These are phyloP conservation scores for Hydractinia symbiolongicarpus DNA, from an alignment of 30 jellyfish, hydroid and myxozoan genomes.

Conservation along the genomic window DNA sequence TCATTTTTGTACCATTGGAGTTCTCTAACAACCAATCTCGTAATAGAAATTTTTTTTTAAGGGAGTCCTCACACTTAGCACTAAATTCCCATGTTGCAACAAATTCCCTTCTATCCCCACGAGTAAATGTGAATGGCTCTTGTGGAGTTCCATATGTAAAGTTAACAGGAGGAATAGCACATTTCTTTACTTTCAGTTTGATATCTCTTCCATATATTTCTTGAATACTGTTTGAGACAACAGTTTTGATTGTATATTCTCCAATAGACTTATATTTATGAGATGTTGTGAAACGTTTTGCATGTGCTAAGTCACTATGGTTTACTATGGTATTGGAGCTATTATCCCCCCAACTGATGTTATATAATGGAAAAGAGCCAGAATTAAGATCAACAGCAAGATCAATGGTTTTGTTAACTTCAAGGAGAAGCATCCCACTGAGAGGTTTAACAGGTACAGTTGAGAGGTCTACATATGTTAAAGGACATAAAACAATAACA, in stretches of 20 bases:
- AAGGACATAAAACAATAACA: background rate
- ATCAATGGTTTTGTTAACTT: background rate
- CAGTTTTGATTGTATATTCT: background rate
- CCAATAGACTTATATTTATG: background rate
- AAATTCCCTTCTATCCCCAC: background rate
- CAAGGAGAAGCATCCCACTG: background rate
- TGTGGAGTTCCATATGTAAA: conserved; percentile 1
- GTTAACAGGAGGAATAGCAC: conserved; percentile 7
- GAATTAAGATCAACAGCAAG: background rate
- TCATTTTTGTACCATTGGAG: background rate
- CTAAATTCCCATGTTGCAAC: conserved; percentile 3
- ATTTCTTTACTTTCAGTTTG: background rate
- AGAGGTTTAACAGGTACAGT: background rate
- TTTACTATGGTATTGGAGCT: background rate
- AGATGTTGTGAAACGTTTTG: background rate
- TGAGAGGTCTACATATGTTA: background rate
- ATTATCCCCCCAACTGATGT: background rate
- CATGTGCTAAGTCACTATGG: background rate
- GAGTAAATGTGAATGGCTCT: conserved; percentile 2
- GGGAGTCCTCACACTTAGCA: background rate
- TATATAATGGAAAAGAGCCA: background rate
- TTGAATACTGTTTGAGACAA: background rate
- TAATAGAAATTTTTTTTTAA: background rate
- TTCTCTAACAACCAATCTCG: background rate
- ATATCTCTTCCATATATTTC: background rate